Evolutionary conservation across 2,888 invertebrate species (phyloP).

Genomic region (Hirtodrosophila alboralis): DNA sequence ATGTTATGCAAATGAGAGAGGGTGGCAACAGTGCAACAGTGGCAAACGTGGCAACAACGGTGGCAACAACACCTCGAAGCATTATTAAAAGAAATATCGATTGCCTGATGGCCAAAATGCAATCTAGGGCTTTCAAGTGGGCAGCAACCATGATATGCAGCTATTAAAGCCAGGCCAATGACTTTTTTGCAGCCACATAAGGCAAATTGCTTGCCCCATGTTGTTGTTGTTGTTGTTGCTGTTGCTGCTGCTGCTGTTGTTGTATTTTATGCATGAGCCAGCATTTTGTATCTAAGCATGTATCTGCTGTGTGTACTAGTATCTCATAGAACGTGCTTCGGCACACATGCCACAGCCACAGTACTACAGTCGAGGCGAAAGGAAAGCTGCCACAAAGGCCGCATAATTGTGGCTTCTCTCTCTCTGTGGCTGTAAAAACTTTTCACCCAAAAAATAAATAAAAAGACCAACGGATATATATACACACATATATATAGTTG

Average conservation of each 20-base stretch:
- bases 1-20: conserved; percentile 58
- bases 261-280: conserved; percentile 54
- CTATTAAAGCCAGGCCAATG: conserved; percentile 39
- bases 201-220: conserved; percentile 53
- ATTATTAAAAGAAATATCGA: conserved; percentile 14
- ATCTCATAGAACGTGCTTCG: conserved; percentile 51
- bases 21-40: conserved; percentile 33
- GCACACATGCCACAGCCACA: conserved; percentile 35
- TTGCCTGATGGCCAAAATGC: conserved; percentile 24
- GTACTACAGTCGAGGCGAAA: conserved; percentile 51
- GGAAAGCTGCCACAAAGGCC: conserved; percentile 64
- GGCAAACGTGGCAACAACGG: conserved; percentile 6
- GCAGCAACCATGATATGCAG: conserved; percentile 36
- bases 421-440: conserved; percentile 32
- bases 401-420: conserved; percentile 64
- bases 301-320: conserved; percentile 10
- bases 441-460: conserved; percentile 49
- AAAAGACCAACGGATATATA: conserved; percentile 39
- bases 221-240: conserved; percentile 8
- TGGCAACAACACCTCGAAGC: too few species aligned
- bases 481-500: neutral
- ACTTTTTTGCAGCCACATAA: too few species aligned
- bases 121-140: conserved; percentile 47
- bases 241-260: conserved; percentile 8
- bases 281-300: conserved; percentile 21